Evolutionary conservation across 1,140 invertebrate genomes (phyloP).

Genomic region (Steinernema khuongi): DNA sequence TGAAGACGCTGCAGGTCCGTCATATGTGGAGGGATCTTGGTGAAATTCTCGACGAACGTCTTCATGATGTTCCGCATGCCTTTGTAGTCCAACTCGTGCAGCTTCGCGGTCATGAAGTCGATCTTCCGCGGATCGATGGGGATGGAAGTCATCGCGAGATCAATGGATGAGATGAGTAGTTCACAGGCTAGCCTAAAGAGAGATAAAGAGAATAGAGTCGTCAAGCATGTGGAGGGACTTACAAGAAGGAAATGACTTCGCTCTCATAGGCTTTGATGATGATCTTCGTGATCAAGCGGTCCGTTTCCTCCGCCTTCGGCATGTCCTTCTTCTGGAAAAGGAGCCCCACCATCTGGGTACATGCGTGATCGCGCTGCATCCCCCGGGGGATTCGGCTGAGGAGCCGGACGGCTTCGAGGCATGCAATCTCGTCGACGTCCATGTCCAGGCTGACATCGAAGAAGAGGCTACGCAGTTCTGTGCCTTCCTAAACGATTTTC

Average conservation of each 20-base stretch:
- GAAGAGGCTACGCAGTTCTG: neutral
- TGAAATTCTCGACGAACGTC: neutral
- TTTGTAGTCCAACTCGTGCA: neutral
- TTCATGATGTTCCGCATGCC: neutral
- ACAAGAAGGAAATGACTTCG: neutral
- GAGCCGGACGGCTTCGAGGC: neutral
- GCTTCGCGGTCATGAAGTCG: neutral
- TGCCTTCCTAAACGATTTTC: too few relatives aligned
- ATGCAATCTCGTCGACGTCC: neutral
- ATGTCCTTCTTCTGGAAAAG: neutral
- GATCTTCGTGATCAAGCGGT: constrained; percentile 2
- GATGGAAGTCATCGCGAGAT: neutral
- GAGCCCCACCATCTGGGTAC: neutral
- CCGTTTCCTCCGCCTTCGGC: neutral
- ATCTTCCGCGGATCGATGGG: neutral
- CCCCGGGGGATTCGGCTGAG: neutral
- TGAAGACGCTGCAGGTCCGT: neutral
- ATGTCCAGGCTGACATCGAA: neutral
- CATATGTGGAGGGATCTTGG: neutral
- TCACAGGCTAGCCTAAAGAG: neutral
- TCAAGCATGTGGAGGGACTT: neutral
- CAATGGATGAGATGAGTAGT: neutral
- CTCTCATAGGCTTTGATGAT: neutral
- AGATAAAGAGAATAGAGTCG: neutral
- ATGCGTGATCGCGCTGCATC: neutral